These are phyloP conservation scores for Tympanoctomys barrerae DNA, from an alignment of 2,797 vertebrate species.

Conservation along the genomic window DNA sequence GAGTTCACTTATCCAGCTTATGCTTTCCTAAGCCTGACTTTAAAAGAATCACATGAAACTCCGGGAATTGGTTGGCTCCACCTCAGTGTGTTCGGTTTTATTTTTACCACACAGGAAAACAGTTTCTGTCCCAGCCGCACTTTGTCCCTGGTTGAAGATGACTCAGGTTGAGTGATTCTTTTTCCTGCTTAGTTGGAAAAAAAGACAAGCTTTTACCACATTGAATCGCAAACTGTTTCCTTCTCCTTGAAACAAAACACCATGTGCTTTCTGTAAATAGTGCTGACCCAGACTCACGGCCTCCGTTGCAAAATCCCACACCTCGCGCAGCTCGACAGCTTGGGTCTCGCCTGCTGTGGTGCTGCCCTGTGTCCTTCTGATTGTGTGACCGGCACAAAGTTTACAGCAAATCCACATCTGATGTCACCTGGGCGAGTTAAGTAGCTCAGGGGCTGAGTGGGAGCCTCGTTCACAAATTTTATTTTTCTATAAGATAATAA, in stretches of 20 bases:
- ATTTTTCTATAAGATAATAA: conserved; percentile 46
- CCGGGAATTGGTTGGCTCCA: background rate
- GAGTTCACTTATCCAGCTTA: background rate
- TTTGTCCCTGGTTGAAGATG: conserved; percentile 64
- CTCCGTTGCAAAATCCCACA: conserved; percentile 43
- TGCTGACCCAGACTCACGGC: conserved; percentile 65
- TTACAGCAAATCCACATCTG: background rate
- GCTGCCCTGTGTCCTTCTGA: conserved; percentile 32
- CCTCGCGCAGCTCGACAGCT: conserved; percentile 38
- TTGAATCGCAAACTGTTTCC: conserved; percentile 71
- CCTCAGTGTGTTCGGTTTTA: conserved; percentile 45
- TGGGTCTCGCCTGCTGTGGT: background rate
- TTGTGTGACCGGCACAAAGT: background rate
- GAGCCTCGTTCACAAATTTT: conserved; percentile 9
- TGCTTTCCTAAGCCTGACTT: background rate
- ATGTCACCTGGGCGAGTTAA: background rate
- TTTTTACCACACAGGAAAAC: conserved; percentile 61
- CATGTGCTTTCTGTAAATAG: conserved; percentile 71
- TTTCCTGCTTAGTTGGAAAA: conserved; percentile 71
- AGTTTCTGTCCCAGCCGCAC: conserved; percentile 43
- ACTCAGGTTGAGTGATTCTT: conserved; percentile 74
- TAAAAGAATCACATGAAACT: background rate
- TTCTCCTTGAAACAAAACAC: conserved; percentile 78
- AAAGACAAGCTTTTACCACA: conserved; percentile 69
- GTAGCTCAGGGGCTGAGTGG: background rate